Base-by-base conservation (phyloP, 2,113 vertebrate species). In the Diphyllodes magnificus region DNA sequence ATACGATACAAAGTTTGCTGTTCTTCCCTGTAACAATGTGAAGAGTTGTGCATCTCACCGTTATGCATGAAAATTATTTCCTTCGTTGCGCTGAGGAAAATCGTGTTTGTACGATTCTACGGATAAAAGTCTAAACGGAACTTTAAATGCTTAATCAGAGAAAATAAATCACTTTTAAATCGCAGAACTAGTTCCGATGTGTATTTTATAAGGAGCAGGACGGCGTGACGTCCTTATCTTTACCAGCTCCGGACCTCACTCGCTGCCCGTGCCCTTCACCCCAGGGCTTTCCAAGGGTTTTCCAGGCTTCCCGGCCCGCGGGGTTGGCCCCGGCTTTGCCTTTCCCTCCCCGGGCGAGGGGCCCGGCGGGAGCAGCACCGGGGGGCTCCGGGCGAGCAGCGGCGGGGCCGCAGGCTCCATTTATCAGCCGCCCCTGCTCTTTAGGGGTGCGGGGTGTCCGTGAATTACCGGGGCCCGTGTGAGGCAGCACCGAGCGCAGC, bases 111-210 rank as follows among this genome's bases (percentile, higher is more conserved):
- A 76, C 28, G 17, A 91, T 28, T 68, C 63, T 59, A 33, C 37
- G 18, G 70, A 45, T 56, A 19, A 45, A 88, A 66, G 27, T 7
- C 25, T 4, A 49, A 75, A 60, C 40, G 47, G 27, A 88, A 60
- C 40, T 23, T 78, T 37, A 80, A 78, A 59, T 63, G 69, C 61
- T 68, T 87, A 49, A 76, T 64, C 27, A 10, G 82, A 88, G 39
- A 56, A 44, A 96, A 95, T 95, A 95, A 96, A 96, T 35, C 19
- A 16, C 37, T 50, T 92, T 30, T 10, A 53, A 87, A 66, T n/a
- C 2, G n/a, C 64, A 47, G 25, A 57, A 39, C 6, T 7, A 8
- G 47, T 42, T 23, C 42, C 11, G 37, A 2, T 45, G 60, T 86
- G 33, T 90, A 1, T 77, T 94, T 86, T 51, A 12, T 23, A 8